phyloP scores from a whole-genome alignment of 2,888 invertebrate genomes.

The Drosophila affinis region DNA sequence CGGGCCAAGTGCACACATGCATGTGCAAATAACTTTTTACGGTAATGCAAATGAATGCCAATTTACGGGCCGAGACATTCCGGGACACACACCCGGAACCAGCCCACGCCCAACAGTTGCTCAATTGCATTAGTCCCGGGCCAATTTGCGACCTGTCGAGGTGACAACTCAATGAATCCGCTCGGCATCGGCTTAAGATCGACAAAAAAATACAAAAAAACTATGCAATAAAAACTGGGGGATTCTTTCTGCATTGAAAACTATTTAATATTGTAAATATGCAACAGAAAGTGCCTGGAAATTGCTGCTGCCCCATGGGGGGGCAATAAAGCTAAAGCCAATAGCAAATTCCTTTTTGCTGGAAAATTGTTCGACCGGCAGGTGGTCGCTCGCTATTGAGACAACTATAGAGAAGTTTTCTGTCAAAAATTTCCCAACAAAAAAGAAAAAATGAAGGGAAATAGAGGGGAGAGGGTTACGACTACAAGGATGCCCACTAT shows the following conservation, averaged over 20 bases:
- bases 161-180: conserved; percentile 58
- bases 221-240: no score
- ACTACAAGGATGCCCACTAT: background rate
- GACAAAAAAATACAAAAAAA: no score
- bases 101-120: conserved; percentile 21
- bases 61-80: conserved; percentile 60
- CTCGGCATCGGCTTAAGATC: background rate
- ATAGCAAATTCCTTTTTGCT: conserved; percentile 59
- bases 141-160: conserved; percentile 59
- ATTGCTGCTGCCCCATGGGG: background rate
- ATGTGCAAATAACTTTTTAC: conserved; percentile 73
- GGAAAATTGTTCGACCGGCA: conserved; percentile 41
- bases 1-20: conserved; percentile 71
- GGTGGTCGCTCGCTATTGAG: conserved; percentile 43
- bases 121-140: conserved; percentile 58
- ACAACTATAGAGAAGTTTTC: conserved; percentile 44
- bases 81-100: background rate
- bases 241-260: conserved; percentile 10
- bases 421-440: conserved; percentile 18
- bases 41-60: conserved; percentile 79
- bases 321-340: conserved; percentile 20
- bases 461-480: background rate
- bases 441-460: conserved; percentile 7
- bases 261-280: conserved; percentile 58
- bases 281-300: conserved; percentile 38